Percentiles rank a stretch among this genome's conserved stretches.
phyloP scores from a whole-genome alignment of 2,797 vertebrate genomes.

The Enteromius unitaeniatus region DNA sequence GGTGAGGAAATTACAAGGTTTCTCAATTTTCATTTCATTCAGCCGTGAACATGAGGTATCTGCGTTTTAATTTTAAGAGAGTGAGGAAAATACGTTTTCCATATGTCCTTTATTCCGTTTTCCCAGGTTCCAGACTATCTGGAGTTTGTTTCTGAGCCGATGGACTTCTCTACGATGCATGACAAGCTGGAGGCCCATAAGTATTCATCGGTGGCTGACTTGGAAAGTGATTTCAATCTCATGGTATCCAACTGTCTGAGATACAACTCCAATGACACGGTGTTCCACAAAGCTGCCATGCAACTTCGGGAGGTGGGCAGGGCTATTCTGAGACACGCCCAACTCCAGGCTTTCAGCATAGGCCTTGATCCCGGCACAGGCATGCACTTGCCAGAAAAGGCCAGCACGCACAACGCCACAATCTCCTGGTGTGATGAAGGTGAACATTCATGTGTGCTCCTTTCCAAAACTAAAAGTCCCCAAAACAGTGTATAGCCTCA shows the following conservation, averaged over 20 bases:
- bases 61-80: not conserved
- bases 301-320: conserved; percentile 93
- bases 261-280: conserved; percentile 98
- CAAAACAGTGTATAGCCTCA: not conserved
- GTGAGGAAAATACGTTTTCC: not conserved
- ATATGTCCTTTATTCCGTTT: conserved; percentile 53
- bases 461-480: not conserved
- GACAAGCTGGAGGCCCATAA: conserved; percentile 93
- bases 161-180: conserved; percentile 98
- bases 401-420: conserved; percentile 88
- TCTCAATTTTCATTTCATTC: not conserved
- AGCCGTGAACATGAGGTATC: not conserved
- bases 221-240: conserved; percentile 96
- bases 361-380: conserved; percentile 90
- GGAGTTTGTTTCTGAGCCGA: conserved; percentile 97
- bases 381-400: conserved; percentile 90
- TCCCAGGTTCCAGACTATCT: conserved; percentile 97
- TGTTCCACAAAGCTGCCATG: conserved; percentile 95
- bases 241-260: conserved; percentile 98
- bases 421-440: conserved; percentile 96
- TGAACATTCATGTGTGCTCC: conserved; percentile 71
- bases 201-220: conserved; percentile 89
- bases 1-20: conserved; percentile 74
- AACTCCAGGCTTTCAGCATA: conserved; percentile 90
- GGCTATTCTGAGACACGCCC: conserved; percentile 89